Evolutionary conservation across 1,140 invertebrate species (phyloP).

Genomic region (Drosophila grimshawi): DNA sequence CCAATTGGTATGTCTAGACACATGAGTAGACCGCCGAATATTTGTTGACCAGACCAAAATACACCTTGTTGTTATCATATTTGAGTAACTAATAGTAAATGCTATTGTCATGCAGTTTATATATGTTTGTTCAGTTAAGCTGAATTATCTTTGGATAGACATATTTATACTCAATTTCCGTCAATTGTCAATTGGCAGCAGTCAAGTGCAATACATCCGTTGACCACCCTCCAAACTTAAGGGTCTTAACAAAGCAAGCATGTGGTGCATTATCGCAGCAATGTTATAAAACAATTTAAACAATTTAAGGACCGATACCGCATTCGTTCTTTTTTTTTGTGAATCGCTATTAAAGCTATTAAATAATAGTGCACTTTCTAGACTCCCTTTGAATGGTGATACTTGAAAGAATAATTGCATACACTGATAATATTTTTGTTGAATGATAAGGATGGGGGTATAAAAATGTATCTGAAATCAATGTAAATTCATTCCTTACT

Average conservation of each 20-base stretch:
- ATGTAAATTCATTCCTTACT: constrained; percentile 52
- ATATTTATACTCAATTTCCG: no score
- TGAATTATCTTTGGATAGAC: no score
- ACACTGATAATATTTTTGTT: not conserved
- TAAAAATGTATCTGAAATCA: constrained; percentile 9
- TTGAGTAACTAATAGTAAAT: not conserved
- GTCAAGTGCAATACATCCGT: not conserved
- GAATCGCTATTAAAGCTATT: no score
- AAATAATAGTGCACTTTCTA: no score
- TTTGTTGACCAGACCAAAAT: not conserved
- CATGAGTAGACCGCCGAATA: not conserved
- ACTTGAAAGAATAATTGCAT: no score
- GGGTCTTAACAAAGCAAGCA: no score
- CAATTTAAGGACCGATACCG: no score
- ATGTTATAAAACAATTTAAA: no score
- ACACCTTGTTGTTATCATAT: not conserved
- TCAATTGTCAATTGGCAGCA: not conserved
- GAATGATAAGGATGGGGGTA: constrained; percentile 31
- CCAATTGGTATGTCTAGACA: not conserved
- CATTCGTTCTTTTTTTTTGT: no score
- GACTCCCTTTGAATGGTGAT: no score
- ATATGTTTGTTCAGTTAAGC: not conserved
- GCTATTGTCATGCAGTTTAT: not conserved
- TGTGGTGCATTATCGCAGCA: no score
- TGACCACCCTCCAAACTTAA: no score